phyloP scores from a whole-genome alignment of 1,140 invertebrate genomes.

The Platorchestia sp. region DNA sequence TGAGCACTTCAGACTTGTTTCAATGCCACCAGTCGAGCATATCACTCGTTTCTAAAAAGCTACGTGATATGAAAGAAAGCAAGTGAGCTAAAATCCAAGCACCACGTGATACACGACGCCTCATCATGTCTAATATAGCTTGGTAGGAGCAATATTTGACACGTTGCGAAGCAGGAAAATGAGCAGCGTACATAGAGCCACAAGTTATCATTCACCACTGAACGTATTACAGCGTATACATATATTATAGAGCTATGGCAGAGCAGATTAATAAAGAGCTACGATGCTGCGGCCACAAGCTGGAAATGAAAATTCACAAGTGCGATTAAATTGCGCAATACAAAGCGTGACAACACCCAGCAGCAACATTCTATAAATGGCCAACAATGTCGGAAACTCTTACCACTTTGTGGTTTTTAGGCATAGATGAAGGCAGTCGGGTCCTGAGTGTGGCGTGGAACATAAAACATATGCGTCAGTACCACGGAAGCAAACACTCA shows the following conservation, averaged over 20 bases:
- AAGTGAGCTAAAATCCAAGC: neutral
- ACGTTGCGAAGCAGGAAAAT: neutral
- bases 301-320: neutral
- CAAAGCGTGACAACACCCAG: constrained; percentile 42
- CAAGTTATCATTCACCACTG: neutral
- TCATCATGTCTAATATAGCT: neutral
- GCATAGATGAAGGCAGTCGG: constrained; percentile 49
- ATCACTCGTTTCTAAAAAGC: neutral
- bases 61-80: neutral
- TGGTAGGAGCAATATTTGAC: neutral
- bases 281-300: neutral
- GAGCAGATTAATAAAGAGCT: neutral
- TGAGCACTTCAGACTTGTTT: neutral
- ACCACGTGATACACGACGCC: neutral
- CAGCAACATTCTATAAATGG: neutral
- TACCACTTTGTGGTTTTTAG: constrained; percentile 51
- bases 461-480: constrained; percentile 5
- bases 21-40: neutral
- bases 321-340: constrained; percentile 9
- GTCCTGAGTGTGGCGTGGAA: constrained; percentile 29
- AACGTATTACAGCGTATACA: neutral
- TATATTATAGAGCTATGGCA: neutral
- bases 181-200: neutral
- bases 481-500: neutral
- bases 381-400: constrained; percentile 10